These are phyloP conservation scores for Bursaphelenchus mucronatus DNA, from an alignment of 1,140 invertebrate species.

Conservation along the genomic window DNA sequence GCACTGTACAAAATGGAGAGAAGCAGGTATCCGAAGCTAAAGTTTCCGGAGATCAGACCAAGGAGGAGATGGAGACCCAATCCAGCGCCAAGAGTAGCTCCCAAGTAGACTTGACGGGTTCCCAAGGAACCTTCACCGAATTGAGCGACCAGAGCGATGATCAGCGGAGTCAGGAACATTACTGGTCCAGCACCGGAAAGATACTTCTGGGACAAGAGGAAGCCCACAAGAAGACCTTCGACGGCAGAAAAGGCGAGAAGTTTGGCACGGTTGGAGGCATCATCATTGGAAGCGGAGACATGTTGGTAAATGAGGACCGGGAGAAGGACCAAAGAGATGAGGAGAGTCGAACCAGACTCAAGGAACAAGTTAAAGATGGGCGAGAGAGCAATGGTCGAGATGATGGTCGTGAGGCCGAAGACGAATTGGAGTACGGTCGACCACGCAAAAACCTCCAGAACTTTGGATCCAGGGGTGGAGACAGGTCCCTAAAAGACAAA, in stretches of 20 bases:
- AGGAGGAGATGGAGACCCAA: conserved; percentile 20
- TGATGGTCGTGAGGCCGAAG: conserved; percentile 21
- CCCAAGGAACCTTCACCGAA: not conserved
- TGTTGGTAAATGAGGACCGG: conserved; percentile 16
- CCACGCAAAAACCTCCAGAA: conserved; percentile 24
- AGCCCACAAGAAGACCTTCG: conserved; percentile 23
- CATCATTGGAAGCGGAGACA: not conserved
- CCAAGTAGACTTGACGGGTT: conserved; percentile 8
- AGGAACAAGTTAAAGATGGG: conserved; percentile 20
- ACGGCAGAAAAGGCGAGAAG: conserved; percentile 18
- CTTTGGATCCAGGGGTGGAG: conserved; percentile 2
- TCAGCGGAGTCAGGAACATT: conserved; percentile 13
- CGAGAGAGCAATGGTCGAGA: conserved; percentile 4
- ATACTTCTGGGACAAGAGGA: conserved; percentile 21
- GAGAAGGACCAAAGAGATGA: conserved; percentile 13
- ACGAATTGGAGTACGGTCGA: conserved; percentile 10
- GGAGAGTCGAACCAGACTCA: conserved; percentile 6
- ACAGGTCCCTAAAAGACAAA: not conserved
- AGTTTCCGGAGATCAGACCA: conserved; percentile 18
- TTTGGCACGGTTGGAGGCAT: conserved; percentile 21
- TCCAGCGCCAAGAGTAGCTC: conserved; percentile 14
- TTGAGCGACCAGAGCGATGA: not conserved
- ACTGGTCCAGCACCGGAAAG: conserved; percentile 11
- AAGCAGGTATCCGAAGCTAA: conserved; percentile 21
- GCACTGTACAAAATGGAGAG: conserved; percentile 16